A percentile compares a stretch with the other conserved stretches of the same genome.
These are phyloP conservation scores for Parotia lawesii DNA, from an alignment of 2,113 vertebrate genomes.

Conservation along the genomic window DNA sequence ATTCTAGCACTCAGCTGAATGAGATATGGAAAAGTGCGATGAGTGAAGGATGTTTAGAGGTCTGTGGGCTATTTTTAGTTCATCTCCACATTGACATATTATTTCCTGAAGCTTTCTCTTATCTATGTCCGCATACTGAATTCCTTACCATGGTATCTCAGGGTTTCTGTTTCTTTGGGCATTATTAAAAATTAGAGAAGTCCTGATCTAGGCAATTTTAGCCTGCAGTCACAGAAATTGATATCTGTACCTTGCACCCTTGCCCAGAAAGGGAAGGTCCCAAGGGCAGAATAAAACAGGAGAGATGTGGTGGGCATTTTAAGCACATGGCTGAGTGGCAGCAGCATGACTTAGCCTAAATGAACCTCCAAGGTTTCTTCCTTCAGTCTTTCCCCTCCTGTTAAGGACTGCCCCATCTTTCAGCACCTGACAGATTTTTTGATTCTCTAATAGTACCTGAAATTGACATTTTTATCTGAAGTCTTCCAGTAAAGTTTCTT, in stretches of 20 bases:
- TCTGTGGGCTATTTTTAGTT: background rate
- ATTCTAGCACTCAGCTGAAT: background rate
- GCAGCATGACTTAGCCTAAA: background rate
- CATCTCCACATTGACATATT: background rate
- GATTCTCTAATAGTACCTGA: background rate
- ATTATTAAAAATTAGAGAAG: constrained; percentile 13
- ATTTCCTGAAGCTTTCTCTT: background rate
- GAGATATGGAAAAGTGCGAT: background rate
- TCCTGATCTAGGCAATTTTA: background rate
- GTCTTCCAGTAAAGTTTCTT: background rate
- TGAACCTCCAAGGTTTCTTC: background rate
- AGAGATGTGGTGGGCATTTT: background rate
- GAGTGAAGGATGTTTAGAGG: background rate
- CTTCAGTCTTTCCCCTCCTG: background rate
- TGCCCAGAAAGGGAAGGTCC: background rate
- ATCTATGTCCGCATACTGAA: background rate
- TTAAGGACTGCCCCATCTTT: background rate
- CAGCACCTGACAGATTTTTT: background rate
- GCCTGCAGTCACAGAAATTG: background rate
- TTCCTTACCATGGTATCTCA: background rate
- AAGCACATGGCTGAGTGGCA: background rate
- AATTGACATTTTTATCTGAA: background rate
- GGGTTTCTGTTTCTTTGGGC: background rate
- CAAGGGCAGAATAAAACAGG: background rate
- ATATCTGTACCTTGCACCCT: background rate